These are phyloP conservation scores for Ectropis crepuscularia DNA, from an alignment of 2,888 invertebrate genomes.

Conservation along the genomic window DNA sequence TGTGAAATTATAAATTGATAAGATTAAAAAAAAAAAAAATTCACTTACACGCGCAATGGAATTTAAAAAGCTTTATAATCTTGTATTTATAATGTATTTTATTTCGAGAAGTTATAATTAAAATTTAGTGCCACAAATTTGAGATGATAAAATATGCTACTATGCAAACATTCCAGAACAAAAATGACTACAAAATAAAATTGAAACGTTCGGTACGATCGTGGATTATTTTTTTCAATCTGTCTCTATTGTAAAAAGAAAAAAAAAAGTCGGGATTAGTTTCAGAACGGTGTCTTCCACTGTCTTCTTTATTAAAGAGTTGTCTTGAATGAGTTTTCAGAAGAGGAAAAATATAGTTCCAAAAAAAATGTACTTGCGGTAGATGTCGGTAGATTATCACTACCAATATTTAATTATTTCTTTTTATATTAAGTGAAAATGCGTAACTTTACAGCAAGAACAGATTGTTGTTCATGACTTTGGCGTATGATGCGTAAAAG, in stretches of 20 bases:
- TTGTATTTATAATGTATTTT: constrained; percentile 17
- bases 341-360: too few species aligned
- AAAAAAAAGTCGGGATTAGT: background rate
- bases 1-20: constrained; percentile 72
- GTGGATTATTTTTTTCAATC: background rate
- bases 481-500: too few species aligned
- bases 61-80: constrained; percentile 37
- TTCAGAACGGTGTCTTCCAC: constrained; percentile 5
- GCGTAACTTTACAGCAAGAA: too few species aligned
- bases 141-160: constrained; percentile 7
- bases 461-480: too few species aligned
- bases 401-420: too few species aligned
- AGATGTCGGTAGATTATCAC: too few species aligned
- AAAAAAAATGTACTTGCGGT: too few species aligned
- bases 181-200: background rate
- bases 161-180: background rate
- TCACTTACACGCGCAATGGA: constrained; percentile 37
- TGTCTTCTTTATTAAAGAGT: constrained; percentile 3
- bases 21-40: constrained; percentile 59
- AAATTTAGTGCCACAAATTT: constrained; percentile 1
- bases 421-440: too few species aligned
- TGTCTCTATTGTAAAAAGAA: background rate
- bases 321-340: too few species aligned
- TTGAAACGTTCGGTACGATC: background rate
- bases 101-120: constrained; percentile 3